Evolutionary conservation across 2,888 invertebrate genomes (phyloP), one percentile per base, ranked within the genome.

Genomic region (Drosophila paucipuncta): DNA sequence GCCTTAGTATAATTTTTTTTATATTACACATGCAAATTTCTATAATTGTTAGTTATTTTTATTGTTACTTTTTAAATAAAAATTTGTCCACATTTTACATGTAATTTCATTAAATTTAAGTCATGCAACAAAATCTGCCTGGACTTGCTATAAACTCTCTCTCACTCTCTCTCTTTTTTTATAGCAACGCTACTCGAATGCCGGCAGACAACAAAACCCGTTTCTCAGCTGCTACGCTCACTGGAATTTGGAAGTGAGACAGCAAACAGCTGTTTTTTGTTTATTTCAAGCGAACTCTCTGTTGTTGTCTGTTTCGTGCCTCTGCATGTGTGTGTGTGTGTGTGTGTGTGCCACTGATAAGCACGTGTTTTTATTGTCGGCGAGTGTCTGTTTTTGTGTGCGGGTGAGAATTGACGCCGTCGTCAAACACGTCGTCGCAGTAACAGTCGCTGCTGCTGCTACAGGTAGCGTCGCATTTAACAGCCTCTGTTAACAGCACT

Each of bases 201-300:
- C 79, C 78, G 81, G 78, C 68, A 79, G 63, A 37, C 76, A 75
- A 47, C 61, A 58, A 53, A 80, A 64, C 63, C 53, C 33, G 67
- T 70, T 74, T 66, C 73, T 66, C 68, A 77, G 76, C 66, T 67
- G 73, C 68, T 73, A 25, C 63, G 61, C 84, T 76, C 77, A 74
- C 65, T 79, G 76, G 83, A 83, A 76, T 54, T 54, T 76, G 70
- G 64, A 68, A 61, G 57, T 55, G 74, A 31, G 61, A 62, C 57
- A 25, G 35, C 18, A 16, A 82, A 90, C 88, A 88, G 88, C 88
- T 88, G 88, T 81, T 86, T 84, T 89, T 88, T 90, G 90, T 88
- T 88, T 88, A 88, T 88, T 89, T 73, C 85, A 81, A 73, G 81
- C 81, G 81, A 74, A 68, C 70, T 86, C 89, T 81, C 89, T 76